Evolutionary conservation across 2,888 invertebrate species (phyloP).

Genomic region (Spialia ferax): DNA sequence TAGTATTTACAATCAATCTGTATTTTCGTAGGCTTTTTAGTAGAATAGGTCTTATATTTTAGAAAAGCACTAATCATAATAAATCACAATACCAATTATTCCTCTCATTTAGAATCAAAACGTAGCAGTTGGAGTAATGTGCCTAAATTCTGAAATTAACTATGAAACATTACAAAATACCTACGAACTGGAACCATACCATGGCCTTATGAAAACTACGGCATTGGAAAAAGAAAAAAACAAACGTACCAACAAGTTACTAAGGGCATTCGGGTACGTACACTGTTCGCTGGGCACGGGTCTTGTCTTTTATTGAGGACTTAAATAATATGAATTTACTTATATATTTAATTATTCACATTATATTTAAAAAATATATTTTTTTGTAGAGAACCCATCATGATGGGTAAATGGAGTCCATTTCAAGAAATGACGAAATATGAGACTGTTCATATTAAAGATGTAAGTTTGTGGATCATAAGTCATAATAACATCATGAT

Average conservation of each 20-base stretch:
- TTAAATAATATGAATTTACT: too few relatives aligned
- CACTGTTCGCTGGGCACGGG: too few relatives aligned
- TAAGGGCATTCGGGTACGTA: conserved; percentile 65
- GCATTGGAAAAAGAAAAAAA: conserved; percentile 67
- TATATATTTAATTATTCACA: not conserved
- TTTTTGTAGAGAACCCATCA: conserved; percentile 67
- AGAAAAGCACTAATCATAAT: too few relatives aligned
- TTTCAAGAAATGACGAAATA: conserved; percentile 54
- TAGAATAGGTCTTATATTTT: not conserved
- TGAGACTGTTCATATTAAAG: conserved; percentile 43
- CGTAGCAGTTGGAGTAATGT: conserved; percentile 84
- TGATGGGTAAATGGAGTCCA: conserved; percentile 68
- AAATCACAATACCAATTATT: not conserved
- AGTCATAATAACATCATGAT: not conserved
- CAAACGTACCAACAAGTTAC: conserved; percentile 59
- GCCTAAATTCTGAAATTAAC: conserved; percentile 86
- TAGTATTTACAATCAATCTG: too few relatives aligned
- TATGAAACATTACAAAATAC: conserved; percentile 79
- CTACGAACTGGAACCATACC: conserved; percentile 84
- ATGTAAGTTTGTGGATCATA: conserved; percentile 47
- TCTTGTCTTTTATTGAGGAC: too few relatives aligned
- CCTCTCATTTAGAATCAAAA: conserved; percentile 7
- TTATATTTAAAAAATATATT: not conserved
- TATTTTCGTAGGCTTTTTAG: too few relatives aligned
- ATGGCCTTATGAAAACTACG: conserved; percentile 80